These are phyloP conservation scores for Rhinopomastus cyanomelas DNA, from an alignment of 2,113 vertebrate species.

Conservation along the genomic window DNA sequence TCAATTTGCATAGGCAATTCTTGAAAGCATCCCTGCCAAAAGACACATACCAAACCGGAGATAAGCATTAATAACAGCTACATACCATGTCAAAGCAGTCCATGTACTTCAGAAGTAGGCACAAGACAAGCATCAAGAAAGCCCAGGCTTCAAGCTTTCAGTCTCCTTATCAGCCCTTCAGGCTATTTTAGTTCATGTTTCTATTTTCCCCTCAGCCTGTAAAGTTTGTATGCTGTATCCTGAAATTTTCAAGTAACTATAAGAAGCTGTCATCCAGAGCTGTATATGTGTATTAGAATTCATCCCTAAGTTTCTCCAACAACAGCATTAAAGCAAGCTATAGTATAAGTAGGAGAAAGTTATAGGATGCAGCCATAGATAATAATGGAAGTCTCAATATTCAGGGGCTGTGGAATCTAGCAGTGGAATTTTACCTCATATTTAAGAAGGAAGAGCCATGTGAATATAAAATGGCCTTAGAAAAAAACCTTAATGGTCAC, in stretches of 20 bases:
- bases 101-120: not conserved
- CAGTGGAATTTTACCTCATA: not conserved
- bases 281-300: not conserved
- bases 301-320: not conserved
- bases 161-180: not conserved
- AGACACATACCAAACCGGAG: not conserved
- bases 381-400: not conserved
- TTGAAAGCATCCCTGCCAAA: not conserved
- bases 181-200: conserved; percentile 6
- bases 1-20: not conserved
- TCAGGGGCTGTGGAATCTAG: not conserved
- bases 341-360: not conserved
- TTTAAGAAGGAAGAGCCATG: not conserved
- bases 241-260: conserved; percentile 2
- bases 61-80: not conserved
- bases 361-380: not conserved
- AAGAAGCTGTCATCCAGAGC: not conserved
- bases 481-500: conserved; percentile 36
- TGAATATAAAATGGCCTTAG: not conserved
- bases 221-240: not conserved
- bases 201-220: not conserved
- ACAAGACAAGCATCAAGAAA: conserved; percentile 6
- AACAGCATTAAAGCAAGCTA: not conserved
- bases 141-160: not conserved
- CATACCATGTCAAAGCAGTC: not conserved